Evolutionary conservation across 2,797 vertebrate species (phyloP), one percentile per base, ranked within the genome.

Genomic region (Sebastiscus tertius): DNA sequence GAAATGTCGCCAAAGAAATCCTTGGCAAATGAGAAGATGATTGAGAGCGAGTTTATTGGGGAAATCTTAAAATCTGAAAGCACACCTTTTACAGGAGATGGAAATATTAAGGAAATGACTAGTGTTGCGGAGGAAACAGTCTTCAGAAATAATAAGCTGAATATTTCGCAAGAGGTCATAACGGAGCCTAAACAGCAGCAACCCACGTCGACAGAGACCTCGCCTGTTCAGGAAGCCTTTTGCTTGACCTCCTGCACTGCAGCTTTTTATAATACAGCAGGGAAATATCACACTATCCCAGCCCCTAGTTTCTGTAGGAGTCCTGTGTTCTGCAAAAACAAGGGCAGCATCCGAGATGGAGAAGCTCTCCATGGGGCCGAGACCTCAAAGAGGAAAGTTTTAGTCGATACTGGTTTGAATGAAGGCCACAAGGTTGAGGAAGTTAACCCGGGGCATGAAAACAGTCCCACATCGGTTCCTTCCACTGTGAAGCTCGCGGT

Each of bases 231-330:
- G 58, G 74, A 85, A 55, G 70, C 81, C 18, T 75, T 86, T 71
- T 36, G 77, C 36, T 63, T 77, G 33, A 81, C 72, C 10, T 24
- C n/a, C 18, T 56, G 22, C 39, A 49, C 69, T 7, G 5, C 76
- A 64, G 60, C 68, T 72, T 64, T 31, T 77, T 77, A 54, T 31
- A 73, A 73, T 56, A 49, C 22, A 18, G 29, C 6, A 1, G 77
- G 84, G 33, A 95, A 88, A 73, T 89, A 88, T 82, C 49, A 75
- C 16, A 83, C 61, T 1, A 72, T 96, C 39, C 95, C 94, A 4
- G 75, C 81, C 3, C 94, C 88, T 6, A 86, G 78, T 79, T 84
- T 95, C 64, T 94, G 92, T 60, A 83, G 29, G 63, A 96, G 96
- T 87, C 95, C 96, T 16, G 80, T 93, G 60, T 86, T 49, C 74